Base-by-base conservation (phyloP, 1,140 invertebrate genomes). In the Pygmarrhopalites habei region DNA sequence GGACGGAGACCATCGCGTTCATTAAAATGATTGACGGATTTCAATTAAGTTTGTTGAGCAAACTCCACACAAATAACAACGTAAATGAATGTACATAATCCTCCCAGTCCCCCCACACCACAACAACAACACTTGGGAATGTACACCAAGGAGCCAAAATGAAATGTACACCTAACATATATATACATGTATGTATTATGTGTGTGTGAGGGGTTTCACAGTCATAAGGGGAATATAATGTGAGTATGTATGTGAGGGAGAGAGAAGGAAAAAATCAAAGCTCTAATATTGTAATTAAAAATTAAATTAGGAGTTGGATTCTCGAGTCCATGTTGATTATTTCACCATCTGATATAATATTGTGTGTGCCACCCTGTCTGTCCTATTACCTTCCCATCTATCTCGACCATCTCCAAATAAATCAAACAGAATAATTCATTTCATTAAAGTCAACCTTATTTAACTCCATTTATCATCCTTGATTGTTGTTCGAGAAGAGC, bases 1-100 rank as follows among this genome's bases (percentile, higher is more conserved):
- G 21, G 19, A 39, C n/a, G n/a, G n/a, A n/a, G n/a, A 7, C 53
- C 53, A 56, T n/a, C 51, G 26, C 12, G 30, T 56, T 56, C 30
- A 55, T 56, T 56, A 30, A 56, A 32, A 57, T 67, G 65, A 67
- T 67, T 67, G 65, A 61, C 65, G 64, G n/a, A 53, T 63, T 67
- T 67, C 65, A 67, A 67, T 67, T 67, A 67, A 67, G 60, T 62
- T 67, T 59, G 60, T 58, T n/a, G 57, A 63, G 57, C 57, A 67
- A 67, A 63, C 65, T 67, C 56, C 60, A 58, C 62, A 58, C 30
- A 55, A 55, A 28, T 26, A n/a, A n/a, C n/a, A n/a, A n/a, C n/a
- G n/a, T n/a, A n/a, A n/a, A n/a, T n/a, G n/a, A n/a, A n/a, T n/a
- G n/a, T n/a, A n/a, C n/a, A n/a, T n/a, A n/a, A n/a, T n/a, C n/a